Percentiles rank a stretch among this genome's conserved stretches.
phyloP scores from a whole-genome alignment of 2,888 invertebrate genomes.

The Lingula anatina region DNA sequence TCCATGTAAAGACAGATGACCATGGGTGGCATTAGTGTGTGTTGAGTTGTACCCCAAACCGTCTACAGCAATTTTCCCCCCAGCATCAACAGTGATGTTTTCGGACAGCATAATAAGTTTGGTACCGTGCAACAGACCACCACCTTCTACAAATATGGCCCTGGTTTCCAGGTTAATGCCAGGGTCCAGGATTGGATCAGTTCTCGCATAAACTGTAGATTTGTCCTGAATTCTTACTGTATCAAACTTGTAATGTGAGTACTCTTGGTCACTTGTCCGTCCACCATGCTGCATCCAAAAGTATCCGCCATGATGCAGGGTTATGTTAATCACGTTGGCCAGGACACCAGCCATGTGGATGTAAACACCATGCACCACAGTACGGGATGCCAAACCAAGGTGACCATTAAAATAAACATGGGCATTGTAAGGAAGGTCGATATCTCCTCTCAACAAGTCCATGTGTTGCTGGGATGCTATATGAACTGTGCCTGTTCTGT shows the following conservation, averaged over 20 bases:
- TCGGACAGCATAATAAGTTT: constrained; percentile 19
- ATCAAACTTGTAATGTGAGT: constrained; percentile 22
- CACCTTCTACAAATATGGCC: constrained; percentile 27
- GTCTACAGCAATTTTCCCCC: constrained; percentile 24
- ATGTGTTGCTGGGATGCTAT: constrained; percentile 21
- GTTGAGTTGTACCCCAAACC: constrained; percentile 24
- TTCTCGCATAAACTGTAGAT: constrained; percentile 22
- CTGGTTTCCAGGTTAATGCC: constrained; percentile 22
- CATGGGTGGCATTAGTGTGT: constrained; percentile 20
- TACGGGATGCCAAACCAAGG: constrained; percentile 28
- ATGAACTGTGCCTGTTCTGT: constrained; percentile 31
- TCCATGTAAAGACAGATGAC: constrained; percentile 21
- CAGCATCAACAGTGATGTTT: constrained; percentile 32
- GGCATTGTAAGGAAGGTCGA: constrained; percentile 31
- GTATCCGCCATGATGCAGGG: constrained; percentile 29
- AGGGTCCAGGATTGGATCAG: constrained; percentile 23
- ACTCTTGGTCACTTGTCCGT: constrained; percentile 13
- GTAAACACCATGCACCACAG: constrained; percentile 30
- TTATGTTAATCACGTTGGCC: constrained; percentile 26
- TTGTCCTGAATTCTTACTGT: constrained; percentile 26
- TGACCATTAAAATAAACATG: constrained; percentile 27
- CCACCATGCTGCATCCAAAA: constrained; percentile 35
- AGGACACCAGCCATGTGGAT: constrained; percentile 27
- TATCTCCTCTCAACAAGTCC: constrained; percentile 24
- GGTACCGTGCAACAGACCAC: constrained; percentile 27